Conservation (phyloP, 2,113 vertebrate species). For the Sceloporus undulatus region DNA sequence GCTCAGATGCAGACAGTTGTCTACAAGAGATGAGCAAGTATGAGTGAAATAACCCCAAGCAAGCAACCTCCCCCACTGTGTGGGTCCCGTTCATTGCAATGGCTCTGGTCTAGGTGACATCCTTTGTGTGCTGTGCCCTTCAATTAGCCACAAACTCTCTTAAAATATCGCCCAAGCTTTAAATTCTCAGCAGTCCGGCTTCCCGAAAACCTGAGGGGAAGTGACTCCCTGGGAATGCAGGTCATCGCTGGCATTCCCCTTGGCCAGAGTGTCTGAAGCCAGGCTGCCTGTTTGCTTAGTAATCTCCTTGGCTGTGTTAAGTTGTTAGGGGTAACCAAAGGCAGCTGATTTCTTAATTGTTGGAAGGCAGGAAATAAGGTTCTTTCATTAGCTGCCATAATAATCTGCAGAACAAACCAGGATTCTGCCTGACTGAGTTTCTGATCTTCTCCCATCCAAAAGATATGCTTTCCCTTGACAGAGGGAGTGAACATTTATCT, state of each 20-base stretch:
- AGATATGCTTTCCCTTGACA: slow-evolving; percentile 60
- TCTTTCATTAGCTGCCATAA: slow-evolving; percentile 81
- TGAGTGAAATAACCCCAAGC: not conserved
- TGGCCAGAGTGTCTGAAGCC: slow-evolving; percentile 73
- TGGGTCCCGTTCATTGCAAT: not conserved
- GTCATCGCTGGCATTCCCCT: slow-evolving; percentile 69
- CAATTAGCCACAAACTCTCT: slow-evolving; percentile 49
- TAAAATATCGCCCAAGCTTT: slow-evolving; percentile 62
- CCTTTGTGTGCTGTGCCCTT: not conserved
- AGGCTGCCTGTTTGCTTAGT: slow-evolving; percentile 78
- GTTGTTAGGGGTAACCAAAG: slow-evolving; percentile 85
- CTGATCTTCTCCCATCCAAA: slow-evolving; percentile 74
- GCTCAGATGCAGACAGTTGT: not conserved
- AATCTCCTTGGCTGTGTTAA: slow-evolving; percentile 77
- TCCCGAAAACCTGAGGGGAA: slow-evolving; percentile 73
- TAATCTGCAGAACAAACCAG: slow-evolving; percentile 73
- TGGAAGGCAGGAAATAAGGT: slow-evolving; percentile 78
- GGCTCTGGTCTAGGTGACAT: not conserved
- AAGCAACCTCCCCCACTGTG: not conserved
- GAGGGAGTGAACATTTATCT: slow-evolving; percentile 53
- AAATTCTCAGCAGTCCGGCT: slow-evolving; percentile 72
- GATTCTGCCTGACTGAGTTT: slow-evolving; percentile 73
- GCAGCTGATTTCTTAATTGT: slow-evolving; percentile 84
- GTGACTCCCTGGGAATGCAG: slow-evolving; percentile 71
- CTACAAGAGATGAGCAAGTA: not conserved